Base-by-base conservation (phyloP, 2,113 vertebrate species). In the Catharus minimus region DNA sequence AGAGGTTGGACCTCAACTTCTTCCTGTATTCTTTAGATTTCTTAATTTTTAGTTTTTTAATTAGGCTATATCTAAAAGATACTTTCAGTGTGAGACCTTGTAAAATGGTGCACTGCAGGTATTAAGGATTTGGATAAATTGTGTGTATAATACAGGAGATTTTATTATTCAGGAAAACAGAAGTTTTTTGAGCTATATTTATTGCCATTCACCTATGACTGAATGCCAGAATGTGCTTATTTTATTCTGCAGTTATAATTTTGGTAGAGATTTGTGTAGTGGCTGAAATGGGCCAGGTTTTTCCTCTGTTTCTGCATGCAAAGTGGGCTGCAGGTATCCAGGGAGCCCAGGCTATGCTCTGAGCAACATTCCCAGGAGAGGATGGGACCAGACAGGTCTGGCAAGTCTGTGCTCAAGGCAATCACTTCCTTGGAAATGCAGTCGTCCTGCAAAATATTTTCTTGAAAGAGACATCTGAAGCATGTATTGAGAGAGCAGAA, bases 311-410 rank as follows among this genome's bases (percentile, higher is more conserved):
- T 53, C 36, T 68, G 53, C 50, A 6, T 30, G 44, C 69, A 47
- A 8, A 43, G 20, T 53, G 66, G 10, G 16, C 68, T 39, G 46
- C 32, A 23, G 3, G 26, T 49, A 46, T n/a, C 68, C 83, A 67
- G 57, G n/a, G 30, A 6, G 21, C n/a, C 60, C 58, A 43, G 78
- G 72, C 12, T 76, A 4, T 13, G 26, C 72, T 46, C 57, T 5
- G 30, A 89, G 72, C 79, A 77, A 0, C 39, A 13, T 41, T 77
- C 83, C 43, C 44, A 50, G 65, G 33, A 81, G 73, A 80, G 83
- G 77, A 81, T 71, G 89, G 77, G 91, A 82, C 57, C 81, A 90
- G 95, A 43, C 94, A 95, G 89, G 91, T 47, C 91, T 92, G 83
- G 76, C 73, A 64, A 43, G 58, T 79, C 81, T 61, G 71, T n/a